A percentile compares a stretch with the other conserved stretches of the same genome.
Evolutionary conservation across 2,113 vertebrate genomes (phyloP).

Genomic region (Xyrauchen texanus): DNA sequence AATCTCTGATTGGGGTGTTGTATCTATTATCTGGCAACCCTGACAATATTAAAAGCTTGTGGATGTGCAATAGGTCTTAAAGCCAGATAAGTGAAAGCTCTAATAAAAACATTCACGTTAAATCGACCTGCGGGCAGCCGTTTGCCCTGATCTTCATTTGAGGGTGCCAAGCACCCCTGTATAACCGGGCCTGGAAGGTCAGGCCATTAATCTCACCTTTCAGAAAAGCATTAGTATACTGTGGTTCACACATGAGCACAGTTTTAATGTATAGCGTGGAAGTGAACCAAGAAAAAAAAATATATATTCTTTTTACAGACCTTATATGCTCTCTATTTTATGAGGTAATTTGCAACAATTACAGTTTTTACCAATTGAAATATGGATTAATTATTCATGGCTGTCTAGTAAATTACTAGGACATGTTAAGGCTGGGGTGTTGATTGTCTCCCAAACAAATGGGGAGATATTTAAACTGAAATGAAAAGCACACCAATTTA

Average conservation of each 20-base stretch:
- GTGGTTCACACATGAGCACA: not conserved
- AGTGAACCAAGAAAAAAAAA: not conserved
- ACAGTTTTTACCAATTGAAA: not conserved
- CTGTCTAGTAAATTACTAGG: not conserved
- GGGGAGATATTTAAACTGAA: too few species aligned
- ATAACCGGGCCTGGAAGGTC: too few species aligned
- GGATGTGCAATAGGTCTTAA: too few species aligned
- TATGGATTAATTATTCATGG: slow-evolving; percentile 7
- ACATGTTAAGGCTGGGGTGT: not conserved
- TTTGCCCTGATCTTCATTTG: too few species aligned
- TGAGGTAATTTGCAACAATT: slow-evolving; percentile 32
- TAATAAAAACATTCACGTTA: too few species aligned
- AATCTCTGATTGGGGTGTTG: too few species aligned
- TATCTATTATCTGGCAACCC: too few species aligned
- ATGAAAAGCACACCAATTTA: too few species aligned
- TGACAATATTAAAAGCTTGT: too few species aligned
- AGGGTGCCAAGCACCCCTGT: too few species aligned
- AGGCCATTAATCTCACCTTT: slow-evolving; percentile 44
- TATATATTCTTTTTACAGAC: not conserved
- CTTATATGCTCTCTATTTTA: not conserved
- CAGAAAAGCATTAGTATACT: not conserved
- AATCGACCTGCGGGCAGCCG: too few species aligned
- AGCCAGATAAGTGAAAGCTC: too few species aligned
- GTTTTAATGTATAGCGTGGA: not conserved
- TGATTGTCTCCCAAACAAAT: not conserved